These are phyloP conservation scores for Brachionus sp. DNA, from an alignment of 1,140 invertebrate species.

Conservation along the genomic window DNA sequence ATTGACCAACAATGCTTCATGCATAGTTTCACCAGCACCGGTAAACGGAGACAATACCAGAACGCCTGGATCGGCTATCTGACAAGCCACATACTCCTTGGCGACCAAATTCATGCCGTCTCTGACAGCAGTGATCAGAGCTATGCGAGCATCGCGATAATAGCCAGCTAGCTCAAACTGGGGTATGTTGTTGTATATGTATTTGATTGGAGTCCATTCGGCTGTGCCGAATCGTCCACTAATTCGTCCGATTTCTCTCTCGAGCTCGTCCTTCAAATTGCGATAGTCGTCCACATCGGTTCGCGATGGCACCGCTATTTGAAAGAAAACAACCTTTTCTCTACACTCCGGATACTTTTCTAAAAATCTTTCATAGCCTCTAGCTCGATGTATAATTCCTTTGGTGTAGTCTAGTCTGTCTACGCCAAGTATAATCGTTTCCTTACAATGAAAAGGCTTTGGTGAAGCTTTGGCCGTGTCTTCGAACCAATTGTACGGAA, in stretches of 20 bases:
- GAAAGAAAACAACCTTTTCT: constrained; percentile 73
- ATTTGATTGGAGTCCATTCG: constrained; percentile 83
- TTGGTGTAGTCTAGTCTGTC: constrained; percentile 87
- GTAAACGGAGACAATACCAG: constrained; percentile 83
- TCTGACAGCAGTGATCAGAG: constrained; percentile 77
- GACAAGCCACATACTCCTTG: constrained; percentile 86
- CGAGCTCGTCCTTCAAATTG: constrained; percentile 82
- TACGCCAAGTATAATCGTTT: constrained; percentile 76
- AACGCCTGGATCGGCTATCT: constrained; percentile 77
- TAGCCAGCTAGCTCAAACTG: constrained; percentile 79
- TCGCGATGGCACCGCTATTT: constrained; percentile 81
- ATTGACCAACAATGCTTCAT: constrained; percentile 78
- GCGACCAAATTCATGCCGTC: constrained; percentile 91
- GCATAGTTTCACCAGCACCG: constrained; percentile 66
- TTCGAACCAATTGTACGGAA: constrained; percentile 80
- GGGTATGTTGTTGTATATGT: constrained; percentile 79
- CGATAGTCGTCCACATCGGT: constrained; percentile 86
- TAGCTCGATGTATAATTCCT: constrained; percentile 76
- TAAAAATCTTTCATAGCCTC: constrained; percentile 76
- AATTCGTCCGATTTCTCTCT: constrained; percentile 79
- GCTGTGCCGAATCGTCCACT: constrained; percentile 73
- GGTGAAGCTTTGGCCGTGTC: constrained; percentile 74
- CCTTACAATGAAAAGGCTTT: constrained; percentile 55
- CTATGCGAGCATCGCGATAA: constrained; percentile 75
- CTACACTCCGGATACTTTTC: constrained; percentile 80